Evolutionary conservation across 2,113 vertebrate genomes (phyloP).

Genomic region (Pluvianellus socialis): DNA sequence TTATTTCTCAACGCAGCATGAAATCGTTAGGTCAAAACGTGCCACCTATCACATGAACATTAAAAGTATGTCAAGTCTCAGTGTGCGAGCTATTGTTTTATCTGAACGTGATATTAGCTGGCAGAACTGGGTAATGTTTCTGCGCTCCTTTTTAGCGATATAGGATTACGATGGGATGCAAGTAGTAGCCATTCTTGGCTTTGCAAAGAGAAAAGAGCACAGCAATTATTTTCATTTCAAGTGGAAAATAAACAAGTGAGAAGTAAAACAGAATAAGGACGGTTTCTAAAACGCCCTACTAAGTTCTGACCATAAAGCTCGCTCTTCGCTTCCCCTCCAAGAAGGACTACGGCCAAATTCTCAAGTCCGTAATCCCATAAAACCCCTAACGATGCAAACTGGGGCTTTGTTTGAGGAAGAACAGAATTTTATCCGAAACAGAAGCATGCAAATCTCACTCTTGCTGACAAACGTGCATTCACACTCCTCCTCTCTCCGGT

Average conservation of each 20-base stretch:
- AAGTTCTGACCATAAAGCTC: not conserved
- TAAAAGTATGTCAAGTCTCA: constrained; percentile 69
- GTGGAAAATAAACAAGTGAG: constrained; percentile 6
- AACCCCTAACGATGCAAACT: not conserved
- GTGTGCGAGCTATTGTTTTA: constrained; percentile 65
- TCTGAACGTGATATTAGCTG: constrained; percentile 56
- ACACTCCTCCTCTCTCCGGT: not conserved
- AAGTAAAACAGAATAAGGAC: not conserved
- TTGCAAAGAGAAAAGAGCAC: not conserved
- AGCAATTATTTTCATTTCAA: constrained; percentile 6
- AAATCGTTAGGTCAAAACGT: constrained; percentile 69
- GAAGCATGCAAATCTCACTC: not conserved
- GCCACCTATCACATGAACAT: constrained; percentile 67
- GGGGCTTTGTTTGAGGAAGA: constrained; percentile 39
- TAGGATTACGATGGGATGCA: not conserved
- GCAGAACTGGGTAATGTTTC: constrained; percentile 52
- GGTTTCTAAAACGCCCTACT: not conserved
- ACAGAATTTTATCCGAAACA: not conserved
- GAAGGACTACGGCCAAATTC: not conserved
- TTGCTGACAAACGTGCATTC: fast-evolving
- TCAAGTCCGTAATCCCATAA: not conserved
- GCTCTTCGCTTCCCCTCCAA: not conserved
- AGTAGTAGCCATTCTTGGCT: constrained; percentile 15
- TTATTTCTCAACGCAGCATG: constrained; percentile 48
- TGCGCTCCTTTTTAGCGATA: not conserved